Percentiles rank a stretch among this genome's conserved stretches.
These are phyloP conservation scores for Chromis chromis DNA, from an alignment of 2,797 vertebrate species.

Conservation along the genomic window DNA sequence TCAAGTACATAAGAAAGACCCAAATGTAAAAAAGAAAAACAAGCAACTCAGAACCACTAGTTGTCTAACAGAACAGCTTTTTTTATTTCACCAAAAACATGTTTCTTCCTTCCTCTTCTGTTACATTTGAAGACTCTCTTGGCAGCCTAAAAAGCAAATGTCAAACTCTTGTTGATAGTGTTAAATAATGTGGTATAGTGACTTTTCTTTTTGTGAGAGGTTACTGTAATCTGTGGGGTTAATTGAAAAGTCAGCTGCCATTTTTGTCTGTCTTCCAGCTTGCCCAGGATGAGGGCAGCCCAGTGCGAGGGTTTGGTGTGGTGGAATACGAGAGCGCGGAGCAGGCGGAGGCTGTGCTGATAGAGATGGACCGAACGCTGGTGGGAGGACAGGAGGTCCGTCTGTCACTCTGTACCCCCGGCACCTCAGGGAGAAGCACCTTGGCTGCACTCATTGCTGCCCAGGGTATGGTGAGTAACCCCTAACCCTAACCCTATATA, in stretches of 20 bases:
- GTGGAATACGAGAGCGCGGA: slow-evolving; percentile 92
- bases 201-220: no score
- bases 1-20: background rate
- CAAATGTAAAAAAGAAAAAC: background rate
- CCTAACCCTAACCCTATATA: slow-evolving; percentile 16
- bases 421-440: slow-evolving; percentile 94
- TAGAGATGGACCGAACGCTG: slow-evolving; percentile 83
- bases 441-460: slow-evolving; percentile 95
- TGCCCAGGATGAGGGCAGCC: slow-evolving; percentile 93
- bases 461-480: slow-evolving; percentile 92
- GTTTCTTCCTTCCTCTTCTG: background rate
- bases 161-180: no score
- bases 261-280: slow-evolving; percentile 80
- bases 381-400: slow-evolving; percentile 89
- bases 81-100: background rate
- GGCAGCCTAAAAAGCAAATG: background rate
- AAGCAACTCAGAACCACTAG: background rate
- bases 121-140: no score
- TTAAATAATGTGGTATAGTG: no score
- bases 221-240: background rate
- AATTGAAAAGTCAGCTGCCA: background rate
- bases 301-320: slow-evolving; percentile 90
- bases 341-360: slow-evolving; percentile 91
- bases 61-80: background rate
- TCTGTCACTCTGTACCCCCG: slow-evolving; percentile 93